phyloP scores from a whole-genome alignment of 2,888 invertebrate species.

The Tachina grossa region DNA sequence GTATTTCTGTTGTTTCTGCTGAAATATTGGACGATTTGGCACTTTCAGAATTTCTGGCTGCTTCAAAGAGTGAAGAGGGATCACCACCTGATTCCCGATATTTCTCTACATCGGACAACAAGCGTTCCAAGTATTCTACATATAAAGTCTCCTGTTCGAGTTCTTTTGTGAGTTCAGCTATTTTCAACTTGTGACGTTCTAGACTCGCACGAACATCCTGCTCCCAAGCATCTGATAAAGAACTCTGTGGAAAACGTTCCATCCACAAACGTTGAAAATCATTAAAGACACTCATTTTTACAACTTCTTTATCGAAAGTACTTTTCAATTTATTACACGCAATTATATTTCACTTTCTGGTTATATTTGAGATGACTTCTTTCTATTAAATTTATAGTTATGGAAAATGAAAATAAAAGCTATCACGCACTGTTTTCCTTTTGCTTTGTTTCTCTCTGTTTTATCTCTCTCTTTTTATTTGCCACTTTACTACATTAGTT shows the following conservation, averaged over 20 bases:
- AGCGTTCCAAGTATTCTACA: slow-evolving; percentile 93
- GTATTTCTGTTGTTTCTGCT: slow-evolving; percentile 11
- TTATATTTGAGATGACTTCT: slow-evolving; percentile 33
- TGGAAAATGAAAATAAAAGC: slow-evolving; percentile 38
- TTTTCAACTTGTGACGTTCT: slow-evolving; percentile 94
- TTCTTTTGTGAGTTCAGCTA: slow-evolving; percentile 91
- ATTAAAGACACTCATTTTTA: slow-evolving; percentile 91
- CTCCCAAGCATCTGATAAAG: slow-evolving; percentile 95
- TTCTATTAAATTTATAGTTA: slow-evolving; percentile 32
- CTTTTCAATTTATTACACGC: slow-evolving; percentile 35
- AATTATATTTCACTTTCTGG: neutral
- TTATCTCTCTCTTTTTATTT: neutral
- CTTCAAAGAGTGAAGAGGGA: slow-evolving; percentile 83
- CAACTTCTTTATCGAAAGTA: slow-evolving; percentile 1
- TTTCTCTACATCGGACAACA: slow-evolving; percentile 93
- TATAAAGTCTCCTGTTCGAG: slow-evolving; percentile 95
- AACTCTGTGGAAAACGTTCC: slow-evolving; percentile 95
- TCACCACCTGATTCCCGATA: slow-evolving; percentile 85
- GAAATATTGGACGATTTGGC: slow-evolving; percentile 53
- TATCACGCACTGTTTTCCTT: slow-evolving; percentile 44
- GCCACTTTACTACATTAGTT: neutral
- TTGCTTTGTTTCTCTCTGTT: neutral
- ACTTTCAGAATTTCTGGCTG: slow-evolving; percentile 77
- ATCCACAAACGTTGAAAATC: slow-evolving; percentile 96
- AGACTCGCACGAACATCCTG: slow-evolving; percentile 95